Conservation (phyloP, 2,888 invertebrate species). For the Dioctria linearis region DNA sequence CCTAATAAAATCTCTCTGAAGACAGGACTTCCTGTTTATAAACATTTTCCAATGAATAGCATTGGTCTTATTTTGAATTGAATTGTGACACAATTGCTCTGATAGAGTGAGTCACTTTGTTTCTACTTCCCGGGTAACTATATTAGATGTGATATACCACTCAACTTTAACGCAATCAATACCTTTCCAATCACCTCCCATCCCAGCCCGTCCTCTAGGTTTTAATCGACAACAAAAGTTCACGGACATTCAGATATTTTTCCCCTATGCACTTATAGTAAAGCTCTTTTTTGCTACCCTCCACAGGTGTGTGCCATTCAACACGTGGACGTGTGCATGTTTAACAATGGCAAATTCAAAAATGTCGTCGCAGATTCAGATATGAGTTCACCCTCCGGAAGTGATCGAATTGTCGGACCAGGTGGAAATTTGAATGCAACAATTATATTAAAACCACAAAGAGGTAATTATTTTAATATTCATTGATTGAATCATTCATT, state of each 20-base stretch:
- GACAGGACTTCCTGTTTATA: constrained; percentile 19
- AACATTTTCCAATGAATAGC: constrained; percentile 5
- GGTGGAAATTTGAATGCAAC: constrained; percentile 77
- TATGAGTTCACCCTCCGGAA: constrained; percentile 71
- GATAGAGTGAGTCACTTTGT: no score
- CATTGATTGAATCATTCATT: no score
- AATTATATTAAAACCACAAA: constrained; percentile 79
- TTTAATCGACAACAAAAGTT: no score
- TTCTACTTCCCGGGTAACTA: no score
- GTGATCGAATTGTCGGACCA: constrained; percentile 74
- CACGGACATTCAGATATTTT: no score
- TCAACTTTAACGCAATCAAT: no score
- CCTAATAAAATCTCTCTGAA: not conserved
- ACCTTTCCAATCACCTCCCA: no score
- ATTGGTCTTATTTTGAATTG: constrained; percentile 28
- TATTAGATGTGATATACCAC: no score
- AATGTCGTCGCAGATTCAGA: constrained; percentile 86
- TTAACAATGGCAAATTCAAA: constrained; percentile 94
- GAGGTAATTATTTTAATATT: constrained; percentile 68
- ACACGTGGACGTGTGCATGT: constrained; percentile 95
- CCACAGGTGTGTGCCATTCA: constrained; percentile 86
- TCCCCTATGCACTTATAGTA: no score
- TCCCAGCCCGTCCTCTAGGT: no score
- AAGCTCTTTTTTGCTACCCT: constrained; percentile 49
- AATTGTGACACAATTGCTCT: not conserved